Evolutionary conservation across 2,113 vertebrate genomes (phyloP), one percentile per base, ranked within the genome.

Genomic region (Pelodiscus sinensis): DNA sequence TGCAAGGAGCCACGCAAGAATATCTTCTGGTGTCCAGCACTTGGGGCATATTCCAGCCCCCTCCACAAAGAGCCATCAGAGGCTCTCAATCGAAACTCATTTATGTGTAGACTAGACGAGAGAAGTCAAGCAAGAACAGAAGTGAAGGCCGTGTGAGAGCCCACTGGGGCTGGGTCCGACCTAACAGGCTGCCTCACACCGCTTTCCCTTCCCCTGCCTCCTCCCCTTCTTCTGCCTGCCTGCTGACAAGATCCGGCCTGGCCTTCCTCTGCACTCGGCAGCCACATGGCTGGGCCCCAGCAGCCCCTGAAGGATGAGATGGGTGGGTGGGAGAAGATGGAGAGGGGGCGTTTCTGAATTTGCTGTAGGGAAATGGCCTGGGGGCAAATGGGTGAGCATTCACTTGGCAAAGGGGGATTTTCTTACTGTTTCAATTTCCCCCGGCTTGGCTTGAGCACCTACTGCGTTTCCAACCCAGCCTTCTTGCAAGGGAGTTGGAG

Each of bases 111-210:
- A 75, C 6, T 25, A 44, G 38, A 75, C 25, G 38, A 44, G 35
- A 73, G 24, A 79, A 51, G 44, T 29, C 7, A 78, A 51, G 25
- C 75, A 38, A 77, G 44, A 25, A 77, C 24, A 14, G 77, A 52
- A 29, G 77, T 9, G 15, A 50, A 52, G 27, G 13, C 44, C 5
- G 50, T 14, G 31, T 6, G 50, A 31, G 27, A 52, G 15, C 8
- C 38, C 73, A 31, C 18, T 9, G 50, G 44, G 50, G 29, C 14
- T 50, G 7, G 24, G 22, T 29, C 13, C 50, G 13, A 29, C 15
- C 4, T 29, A 51, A 52, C 10, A 0, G 1, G 1, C 25, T 58
- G 50, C 29, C 5, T 8, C 25, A 22, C n/a, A 14, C 27, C 13
- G 60, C 60, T 62, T 62, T 62, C 27, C 60, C 29, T 29, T 16